These are phyloP conservation scores for Harmothoe impar DNA, from an alignment of 2,888 invertebrate genomes.

Conservation along the genomic window DNA sequence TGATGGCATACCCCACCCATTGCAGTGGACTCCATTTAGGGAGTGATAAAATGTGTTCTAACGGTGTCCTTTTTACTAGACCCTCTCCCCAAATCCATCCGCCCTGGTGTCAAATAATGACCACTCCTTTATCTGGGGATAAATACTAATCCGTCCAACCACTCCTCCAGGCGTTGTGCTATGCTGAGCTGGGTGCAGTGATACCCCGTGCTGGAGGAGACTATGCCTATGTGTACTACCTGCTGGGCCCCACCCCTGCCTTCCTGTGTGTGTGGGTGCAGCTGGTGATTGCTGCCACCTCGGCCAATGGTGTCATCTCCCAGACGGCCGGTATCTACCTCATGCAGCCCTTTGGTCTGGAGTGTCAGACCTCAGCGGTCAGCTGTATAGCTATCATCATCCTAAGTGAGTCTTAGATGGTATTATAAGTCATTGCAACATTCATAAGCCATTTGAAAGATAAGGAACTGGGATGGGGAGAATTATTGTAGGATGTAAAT, in stretches of 20 bases:
- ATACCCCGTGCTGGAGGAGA: constrained; percentile 65
- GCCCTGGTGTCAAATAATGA: too few species aligned
- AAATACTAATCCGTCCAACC: too few species aligned
- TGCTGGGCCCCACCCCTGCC: constrained; percentile 64
- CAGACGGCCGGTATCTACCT: constrained; percentile 59
- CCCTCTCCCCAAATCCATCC: too few species aligned
- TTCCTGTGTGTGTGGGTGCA: constrained; percentile 62
- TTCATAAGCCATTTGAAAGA: neutral
- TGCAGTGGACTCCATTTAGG: too few species aligned
- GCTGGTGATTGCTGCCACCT: constrained; percentile 54
- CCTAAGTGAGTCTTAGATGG: constrained; percentile 60
- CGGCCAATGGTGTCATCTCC: constrained; percentile 59
- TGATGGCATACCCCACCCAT: too few species aligned
- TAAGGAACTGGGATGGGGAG: neutral
- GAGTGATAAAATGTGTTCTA: too few species aligned
- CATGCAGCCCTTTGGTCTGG: constrained; percentile 64
- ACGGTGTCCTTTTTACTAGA: too few species aligned
- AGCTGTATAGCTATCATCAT: constrained; percentile 63
- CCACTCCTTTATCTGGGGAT: too few species aligned
- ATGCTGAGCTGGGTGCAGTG: constrained; percentile 63
- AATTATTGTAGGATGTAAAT: too few species aligned
- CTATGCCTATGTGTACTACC: constrained; percentile 63
- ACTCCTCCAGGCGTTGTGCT: constrained; percentile 62
- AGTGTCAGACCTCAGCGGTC: constrained; percentile 59
- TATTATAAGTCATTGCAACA: neutral